Conservation (phyloP, 2,888 invertebrate genomes). For the Xanthostigma xanthostigma region DNA sequence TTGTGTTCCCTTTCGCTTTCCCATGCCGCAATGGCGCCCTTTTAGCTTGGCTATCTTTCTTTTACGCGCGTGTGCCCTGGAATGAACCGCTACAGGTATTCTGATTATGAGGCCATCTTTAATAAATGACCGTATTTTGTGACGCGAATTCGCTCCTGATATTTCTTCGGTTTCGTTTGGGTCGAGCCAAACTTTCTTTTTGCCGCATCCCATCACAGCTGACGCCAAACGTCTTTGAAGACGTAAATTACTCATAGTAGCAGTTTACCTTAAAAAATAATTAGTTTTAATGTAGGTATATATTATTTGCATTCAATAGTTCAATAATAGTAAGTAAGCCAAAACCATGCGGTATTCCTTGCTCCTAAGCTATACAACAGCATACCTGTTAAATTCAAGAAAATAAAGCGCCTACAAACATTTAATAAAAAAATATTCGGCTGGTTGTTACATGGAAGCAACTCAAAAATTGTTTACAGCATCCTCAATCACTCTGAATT, state of each 20-base stretch:
- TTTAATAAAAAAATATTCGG: too few species aligned
- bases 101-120: conserved; percentile 98
- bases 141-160: conserved; percentile 93
- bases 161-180: conserved; percentile 98
- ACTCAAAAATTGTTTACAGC: too few species aligned
- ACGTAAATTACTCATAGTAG: conserved; percentile 15
- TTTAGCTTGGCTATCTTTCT: conserved; percentile 89
- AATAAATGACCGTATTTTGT: conserved; percentile 89
- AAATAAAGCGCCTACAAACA: too few species aligned
- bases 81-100: conserved; percentile 94
- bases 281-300: too few species aligned
- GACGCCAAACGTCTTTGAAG: conserved; percentile 96
- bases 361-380: too few species aligned
- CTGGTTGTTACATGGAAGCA: too few species aligned
- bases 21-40: conserved; percentile 92
- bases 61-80: conserved; percentile 85
- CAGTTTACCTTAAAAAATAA: too few species aligned
- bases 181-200: conserved; percentile 97
- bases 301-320: too few species aligned
- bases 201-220: conserved; percentile 92
- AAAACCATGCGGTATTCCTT: too few species aligned
- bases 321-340: too few species aligned
- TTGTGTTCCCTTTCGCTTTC: conserved; percentile 96
- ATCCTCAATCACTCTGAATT: too few species aligned
- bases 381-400: too few species aligned